Conservation (phyloP, 2,113 vertebrate species). For the Ochotona princeps region DNA sequence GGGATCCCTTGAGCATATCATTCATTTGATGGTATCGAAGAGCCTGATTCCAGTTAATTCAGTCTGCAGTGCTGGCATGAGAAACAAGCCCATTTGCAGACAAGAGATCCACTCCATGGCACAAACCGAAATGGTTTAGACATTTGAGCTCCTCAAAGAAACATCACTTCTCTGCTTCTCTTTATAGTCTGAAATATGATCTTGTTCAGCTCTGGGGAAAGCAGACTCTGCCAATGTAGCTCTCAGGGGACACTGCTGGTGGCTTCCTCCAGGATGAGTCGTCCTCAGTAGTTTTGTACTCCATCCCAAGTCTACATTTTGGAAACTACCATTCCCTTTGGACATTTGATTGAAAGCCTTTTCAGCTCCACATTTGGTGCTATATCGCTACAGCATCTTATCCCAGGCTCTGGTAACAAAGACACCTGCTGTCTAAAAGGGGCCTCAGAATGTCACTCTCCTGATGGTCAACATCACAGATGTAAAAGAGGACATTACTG, state of each 20-base stretch:
- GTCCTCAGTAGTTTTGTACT: background rate
- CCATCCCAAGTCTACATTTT: background rate
- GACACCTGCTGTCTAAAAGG: background rate
- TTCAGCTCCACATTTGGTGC: background rate
- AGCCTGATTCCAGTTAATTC: background rate
- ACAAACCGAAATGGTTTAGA: background rate
- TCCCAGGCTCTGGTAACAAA: background rate
- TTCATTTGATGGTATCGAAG: background rate
- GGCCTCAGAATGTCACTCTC: background rate
- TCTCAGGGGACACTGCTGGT: background rate
- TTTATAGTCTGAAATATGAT: background rate
- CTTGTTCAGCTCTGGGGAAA: background rate
- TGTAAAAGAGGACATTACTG: conserved; percentile 30
- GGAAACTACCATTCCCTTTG: background rate
- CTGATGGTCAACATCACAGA: background rate
- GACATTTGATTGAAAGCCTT: background rate
- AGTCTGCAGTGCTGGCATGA: background rate
- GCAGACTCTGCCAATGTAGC: background rate
- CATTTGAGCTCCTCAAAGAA: background rate
- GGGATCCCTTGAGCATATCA: background rate
- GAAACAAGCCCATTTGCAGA: background rate
- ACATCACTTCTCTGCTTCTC: background rate
- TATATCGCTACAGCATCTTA: background rate
- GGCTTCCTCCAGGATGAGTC: background rate
- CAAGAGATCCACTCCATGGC: background rate